phyloP scores from a whole-genome alignment of 2,888 invertebrate species.

The Polylopha cassiicola region DNA sequence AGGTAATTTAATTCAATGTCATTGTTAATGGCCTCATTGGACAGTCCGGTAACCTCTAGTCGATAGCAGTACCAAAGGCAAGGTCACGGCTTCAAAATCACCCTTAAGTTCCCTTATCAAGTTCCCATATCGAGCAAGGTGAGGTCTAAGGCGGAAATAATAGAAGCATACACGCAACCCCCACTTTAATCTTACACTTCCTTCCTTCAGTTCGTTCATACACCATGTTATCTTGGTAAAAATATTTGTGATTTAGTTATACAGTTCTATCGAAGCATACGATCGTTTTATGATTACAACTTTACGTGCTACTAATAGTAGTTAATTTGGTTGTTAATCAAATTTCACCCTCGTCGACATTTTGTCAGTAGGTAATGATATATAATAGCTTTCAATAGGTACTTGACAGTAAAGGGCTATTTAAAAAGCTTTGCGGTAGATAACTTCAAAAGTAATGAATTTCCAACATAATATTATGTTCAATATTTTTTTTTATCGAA shows the following conservation, averaged over 20 bases:
- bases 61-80: constrained; percentile 27
- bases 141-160: constrained; percentile 54
- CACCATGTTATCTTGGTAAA: constrained; percentile 14
- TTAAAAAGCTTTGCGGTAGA: no score
- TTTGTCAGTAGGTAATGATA: no score
- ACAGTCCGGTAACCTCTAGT: constrained; percentile 15
- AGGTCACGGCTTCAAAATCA: constrained; percentile 45
- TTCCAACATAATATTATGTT: no score
- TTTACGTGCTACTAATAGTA: no score
- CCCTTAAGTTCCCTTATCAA: constrained; percentile 47
- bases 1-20: constrained; percentile 14
- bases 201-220: no score
- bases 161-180: constrained; percentile 55
- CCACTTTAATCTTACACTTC: constrained; percentile 38
- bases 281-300: not conserved
- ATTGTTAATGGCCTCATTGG: constrained; percentile 18
- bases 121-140: constrained; percentile 54
- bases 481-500: no score
- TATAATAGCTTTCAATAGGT: no score
- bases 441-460: no score
- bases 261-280: constrained; percentile 4
- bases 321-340: no score
- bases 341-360: no score
- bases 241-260: constrained; percentile 11
- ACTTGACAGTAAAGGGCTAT: no score